Base-by-base conservation (phyloP, 2,888 invertebrate species). In the Tetragonula carbonaria region DNA sequence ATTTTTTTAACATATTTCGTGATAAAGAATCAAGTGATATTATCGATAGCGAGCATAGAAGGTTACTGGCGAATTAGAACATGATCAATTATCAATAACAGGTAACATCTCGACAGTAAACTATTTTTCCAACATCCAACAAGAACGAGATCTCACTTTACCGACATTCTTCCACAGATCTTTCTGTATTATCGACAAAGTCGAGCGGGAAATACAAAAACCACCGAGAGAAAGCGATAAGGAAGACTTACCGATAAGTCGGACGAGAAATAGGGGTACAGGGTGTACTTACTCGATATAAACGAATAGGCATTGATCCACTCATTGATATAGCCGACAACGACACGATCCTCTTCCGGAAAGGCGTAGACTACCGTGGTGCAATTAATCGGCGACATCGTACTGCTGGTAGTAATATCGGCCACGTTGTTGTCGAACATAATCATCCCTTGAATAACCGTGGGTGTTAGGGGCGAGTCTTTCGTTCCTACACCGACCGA, bases 271-370 rank as follows among this genome's bases (percentile, higher is more conserved):
- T n/a, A 55, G 62, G 38, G 18, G 33, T 53, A 33, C 50, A 38
- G 67, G 68, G 71, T 70, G 74, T 94, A 96, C 96, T 96, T 96
- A 97, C 97, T 96, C 96, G 96, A 95, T 90, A 97, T 95, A 93
- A 96, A 96, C 90, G 95, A 95, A 95, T 96, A 96, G 90, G 96
- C 96, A 94, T 96, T 95, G 93, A 97, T 96, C 96, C 97, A 97
- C 93, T 97, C 96, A 88, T 96, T 96, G 94, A 97, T 95, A 95
- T 96, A 96, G 92, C 96, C 96, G 94, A 96, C 95, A 92, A 96
- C 95, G 91, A 93, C 92, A 57, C 93, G 94, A 89, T 95, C 94
- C 91, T 95, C 95, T 90, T 95, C 94, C 91, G 95, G 95, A 84
- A 94, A 92, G 75, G 95, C 92, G 92, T 95, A 95, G 92, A 95